Base-by-base conservation (phyloP, 2,113 vertebrate species). In the Irena cyanogastra region DNA sequence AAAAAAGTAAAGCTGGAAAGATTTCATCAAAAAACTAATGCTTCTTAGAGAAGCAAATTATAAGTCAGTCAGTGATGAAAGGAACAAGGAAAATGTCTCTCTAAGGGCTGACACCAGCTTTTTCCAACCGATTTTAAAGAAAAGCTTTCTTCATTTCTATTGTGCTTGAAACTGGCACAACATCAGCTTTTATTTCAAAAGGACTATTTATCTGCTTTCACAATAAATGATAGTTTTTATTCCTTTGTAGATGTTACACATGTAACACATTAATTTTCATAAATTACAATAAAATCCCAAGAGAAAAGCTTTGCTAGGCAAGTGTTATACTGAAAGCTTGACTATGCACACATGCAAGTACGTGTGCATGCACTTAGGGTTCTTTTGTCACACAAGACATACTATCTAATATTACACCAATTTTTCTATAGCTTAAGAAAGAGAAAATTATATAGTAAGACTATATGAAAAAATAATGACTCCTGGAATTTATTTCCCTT, bases 261-360 rank as follows among this genome's bases (percentile, higher is more conserved):
- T 71, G 77, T 69, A 91, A 64, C 87, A 93, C 42, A 82, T 93
- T 92, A 74, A 83, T 83, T 92, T 95, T 95, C 91, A 87, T 94
- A 92, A 83, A 89, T 86, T 68, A 90, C 83, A 87, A 80, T 57
- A 90, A 82, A 93, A 94, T 89, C 74, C 54, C 47, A 0, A 71
- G 82, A 92, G 92, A 82, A 95, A 78, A 94, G n/a, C 75, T 44
- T 45, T 78, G 71, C 88, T 88, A 87, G n/a, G 39, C 28, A 41
- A 93, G 49, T 68, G 50, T 79, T 93, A 74, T 15, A 42, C 41
- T 83, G 37, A 52, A 57, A 68, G 35, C 78, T 24, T 68, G 35
- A 52, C 52, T 59, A 57, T 78, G 47, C 59, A 44, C 50, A 45
- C 21, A 85, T n/a, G 37, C 44, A 75, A 64, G 42, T 41, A 31